A percentile compares a stretch with the other conserved stretches of the same genome.
Conservation (phyloP, 2,797 vertebrate genomes). For the Falco cherrug region DNA sequence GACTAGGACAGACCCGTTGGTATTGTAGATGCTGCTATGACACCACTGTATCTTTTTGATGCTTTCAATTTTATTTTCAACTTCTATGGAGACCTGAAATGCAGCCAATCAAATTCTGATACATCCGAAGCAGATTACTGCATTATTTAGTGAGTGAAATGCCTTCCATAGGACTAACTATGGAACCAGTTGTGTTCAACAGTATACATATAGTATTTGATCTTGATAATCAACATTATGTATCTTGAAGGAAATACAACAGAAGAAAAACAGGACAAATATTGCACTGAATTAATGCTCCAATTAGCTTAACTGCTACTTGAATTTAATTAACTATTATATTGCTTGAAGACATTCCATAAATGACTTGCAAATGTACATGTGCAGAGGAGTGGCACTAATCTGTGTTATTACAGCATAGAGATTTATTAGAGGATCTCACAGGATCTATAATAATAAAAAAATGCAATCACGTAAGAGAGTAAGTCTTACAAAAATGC, state of each 20-base stretch:
- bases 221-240: not conserved
- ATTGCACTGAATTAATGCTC: not conserved
- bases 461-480: not conserved
- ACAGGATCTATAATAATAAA: not conserved
- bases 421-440: slow-evolving; percentile 2
- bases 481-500: not conserved
- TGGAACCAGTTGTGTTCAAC: not conserved
- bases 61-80: not conserved
- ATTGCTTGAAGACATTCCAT: not conserved
- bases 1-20: not conserved
- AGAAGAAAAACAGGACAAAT: not conserved
- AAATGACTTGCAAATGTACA: not conserved
- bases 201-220: not conserved
- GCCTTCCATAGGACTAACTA: not conserved
- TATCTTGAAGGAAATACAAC: not conserved
- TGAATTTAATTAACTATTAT: slow-evolving; percentile 24
- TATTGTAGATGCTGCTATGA: not conserved
- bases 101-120: not conserved
- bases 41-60: not conserved
- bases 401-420: not conserved
- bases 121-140: not conserved
- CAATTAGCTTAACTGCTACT: slow-evolving; percentile 1
- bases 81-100: not conserved
- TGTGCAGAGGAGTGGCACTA: not conserved
- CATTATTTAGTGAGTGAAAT: not conserved